Base-by-base conservation (phyloP, 2,797 vertebrate genomes). In the Gymnothorax reevesii region DNA sequence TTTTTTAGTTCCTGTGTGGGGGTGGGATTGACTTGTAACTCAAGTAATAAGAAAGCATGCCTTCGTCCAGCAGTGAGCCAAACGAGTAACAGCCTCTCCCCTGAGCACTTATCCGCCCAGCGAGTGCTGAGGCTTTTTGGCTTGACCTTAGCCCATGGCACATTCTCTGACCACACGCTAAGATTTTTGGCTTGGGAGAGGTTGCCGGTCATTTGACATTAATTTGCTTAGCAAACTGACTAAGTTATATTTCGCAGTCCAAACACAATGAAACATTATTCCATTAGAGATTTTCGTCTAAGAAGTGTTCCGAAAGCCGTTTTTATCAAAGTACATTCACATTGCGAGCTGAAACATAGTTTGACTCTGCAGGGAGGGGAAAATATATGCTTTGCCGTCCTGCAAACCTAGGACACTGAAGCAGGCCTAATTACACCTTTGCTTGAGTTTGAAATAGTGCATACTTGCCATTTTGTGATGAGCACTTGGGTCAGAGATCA, bases 121-220 rank as follows among this genome's bases (percentile, higher is more conserved):
- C 83, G 84, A 82, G 83, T 62, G 84, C 33, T 52, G 91, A 94
- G 91, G 90, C 93, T 92, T 91, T 92, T 90, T 88, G 87, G 91
- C 91, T 91, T 88, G 91, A 89, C 66, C 90, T 88, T 83, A 90
- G 88, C 87, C 62, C 33, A 87, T 87, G 92, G 88, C 91, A 86
- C 83, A 90, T 93, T 92, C 89, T 90, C 90, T 93, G 91, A 95
- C 94, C 93, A 93, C 94, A 94, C 94, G 92, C 92, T 93, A 82
- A 89, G 91, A 93, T 92, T 93, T 89, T 92, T 89, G 92, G 93
- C 94, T 86, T 91, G 93, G 94, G 94, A 91, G 94, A 92, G 92
- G 92, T 89, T 82, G 92, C 89, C 89, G 89, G 88, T 89, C 91
- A 92, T 90, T 91, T 85, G 80, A 91, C 89, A 92, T 93, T 91